These are phyloP conservation scores for Anguilla marmorata DNA, from an alignment of 2,797 vertebrate species.

Conservation along the genomic window DNA sequence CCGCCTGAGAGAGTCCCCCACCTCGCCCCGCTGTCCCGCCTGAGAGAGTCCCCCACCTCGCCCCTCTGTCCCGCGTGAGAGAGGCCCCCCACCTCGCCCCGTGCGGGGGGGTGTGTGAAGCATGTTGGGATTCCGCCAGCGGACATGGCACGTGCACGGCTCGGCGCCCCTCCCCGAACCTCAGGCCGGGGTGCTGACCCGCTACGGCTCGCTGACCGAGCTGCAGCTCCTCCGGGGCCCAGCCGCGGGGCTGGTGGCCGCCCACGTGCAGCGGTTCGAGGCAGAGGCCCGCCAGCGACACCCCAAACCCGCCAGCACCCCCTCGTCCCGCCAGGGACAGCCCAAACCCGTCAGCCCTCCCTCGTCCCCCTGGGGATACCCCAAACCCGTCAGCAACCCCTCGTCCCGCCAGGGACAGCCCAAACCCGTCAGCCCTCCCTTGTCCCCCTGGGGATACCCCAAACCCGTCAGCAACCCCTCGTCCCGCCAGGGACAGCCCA, in stretches of 20 bases:
- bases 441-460: too few relatives aligned
- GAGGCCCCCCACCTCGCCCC: neutral
- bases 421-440: neutral
- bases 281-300: neutral
- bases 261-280: constrained; percentile 8
- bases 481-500: too few relatives aligned
- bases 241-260: neutral
- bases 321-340: accelerated
- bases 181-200: constrained; percentile 1
- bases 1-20: too few relatives aligned
- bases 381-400: neutral
- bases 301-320: neutral
- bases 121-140: constrained; percentile 37
- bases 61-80: too few relatives aligned
- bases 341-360: neutral
- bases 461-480: too few relatives aligned
- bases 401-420: neutral
- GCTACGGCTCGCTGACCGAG: constrained; percentile 9
- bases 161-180: neutral
- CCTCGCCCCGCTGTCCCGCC: too few relatives aligned
- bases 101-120: neutral
- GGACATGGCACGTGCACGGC: constrained; percentile 36
- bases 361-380: too few relatives aligned
- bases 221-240: neutral
- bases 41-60: too few relatives aligned